A percentile compares a stretch with the other conserved stretches of the same genome.
Evolutionary conservation across 2,888 invertebrate genomes (phyloP).

Genomic region (Crocallis elinguaria): DNA sequence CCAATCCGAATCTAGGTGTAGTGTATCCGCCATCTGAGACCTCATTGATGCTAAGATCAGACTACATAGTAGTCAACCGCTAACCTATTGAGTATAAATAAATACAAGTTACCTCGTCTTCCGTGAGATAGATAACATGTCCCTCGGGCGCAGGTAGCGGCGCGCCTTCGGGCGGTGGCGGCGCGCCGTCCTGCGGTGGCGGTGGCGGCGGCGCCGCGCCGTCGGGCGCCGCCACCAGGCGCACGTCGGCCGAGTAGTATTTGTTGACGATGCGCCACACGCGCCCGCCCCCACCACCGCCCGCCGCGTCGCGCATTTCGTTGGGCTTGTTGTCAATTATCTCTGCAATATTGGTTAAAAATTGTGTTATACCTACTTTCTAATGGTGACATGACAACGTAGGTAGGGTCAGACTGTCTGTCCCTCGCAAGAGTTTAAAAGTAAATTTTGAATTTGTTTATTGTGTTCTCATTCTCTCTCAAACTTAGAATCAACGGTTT

Average conservation of each 20-base stretch:
- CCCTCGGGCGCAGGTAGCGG: neutral
- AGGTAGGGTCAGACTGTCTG: no score
- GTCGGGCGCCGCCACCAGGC: neutral
- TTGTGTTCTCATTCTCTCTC: no score
- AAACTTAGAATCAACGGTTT: no score
- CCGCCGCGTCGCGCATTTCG: neutral
- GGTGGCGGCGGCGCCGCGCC: neutral
- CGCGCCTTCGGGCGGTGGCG: neutral
- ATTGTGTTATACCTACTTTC: no score
- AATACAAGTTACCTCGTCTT: conserved; percentile 5
- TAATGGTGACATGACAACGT: no score
- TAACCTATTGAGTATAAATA: neutral
- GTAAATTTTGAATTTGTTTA: no score
- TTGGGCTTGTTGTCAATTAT: neutral
- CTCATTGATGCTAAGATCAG: no score
- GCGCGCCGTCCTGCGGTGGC: neutral
- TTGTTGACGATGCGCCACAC: conserved; percentile 12
- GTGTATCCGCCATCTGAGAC: no score
- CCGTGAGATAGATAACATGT: conserved; percentile 4
- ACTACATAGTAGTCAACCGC: neutral
- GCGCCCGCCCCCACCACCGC: neutral
- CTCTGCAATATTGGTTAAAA: neutral
- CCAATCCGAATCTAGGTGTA: no score
- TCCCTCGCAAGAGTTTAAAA: no score
- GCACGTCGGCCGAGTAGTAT: conserved; percentile 10